These are phyloP conservation scores for Drosophila eugracilis DNA, from an alignment of 1,140 invertebrate genomes.

Conservation along the genomic window DNA sequence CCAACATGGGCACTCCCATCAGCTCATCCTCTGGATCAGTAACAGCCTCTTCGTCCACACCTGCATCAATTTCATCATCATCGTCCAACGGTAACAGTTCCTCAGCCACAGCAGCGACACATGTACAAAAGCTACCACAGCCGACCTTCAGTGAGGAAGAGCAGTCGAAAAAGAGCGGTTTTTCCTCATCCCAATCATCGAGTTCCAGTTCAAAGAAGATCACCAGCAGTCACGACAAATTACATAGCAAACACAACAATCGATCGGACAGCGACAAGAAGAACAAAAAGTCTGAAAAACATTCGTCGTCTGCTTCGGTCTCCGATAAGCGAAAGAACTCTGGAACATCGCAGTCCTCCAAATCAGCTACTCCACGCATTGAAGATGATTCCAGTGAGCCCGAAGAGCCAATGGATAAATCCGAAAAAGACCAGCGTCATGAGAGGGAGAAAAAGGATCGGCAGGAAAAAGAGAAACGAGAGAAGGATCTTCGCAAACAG, in stretches of 20 bases:
- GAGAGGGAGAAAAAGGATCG: slow-evolving; percentile 51
- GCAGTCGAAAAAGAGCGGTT: slow-evolving; percentile 27
- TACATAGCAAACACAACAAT: slow-evolving; percentile 75
- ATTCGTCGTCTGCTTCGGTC: slow-evolving; percentile 32
- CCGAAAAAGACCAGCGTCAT: slow-evolving; percentile 56
- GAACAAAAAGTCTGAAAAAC: slow-evolving; percentile 67
- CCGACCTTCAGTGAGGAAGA: slow-evolving; percentile 58
- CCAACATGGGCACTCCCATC: slow-evolving; percentile 72
- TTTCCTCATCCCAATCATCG: slow-evolving; percentile 24
- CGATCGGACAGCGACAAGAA: slow-evolving; percentile 62
- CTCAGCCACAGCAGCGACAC: slow-evolving; percentile 63
- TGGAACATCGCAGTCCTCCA: slow-evolving; percentile 59
- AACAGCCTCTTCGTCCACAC: neutral
- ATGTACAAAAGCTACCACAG: slow-evolving; percentile 67
- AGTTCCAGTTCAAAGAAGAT: slow-evolving; percentile 41
- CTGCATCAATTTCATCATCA: slow-evolving; percentile 24
- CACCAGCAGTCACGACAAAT: slow-evolving; percentile 34
- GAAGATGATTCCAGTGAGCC: slow-evolving; percentile 70
- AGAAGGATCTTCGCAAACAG: slow-evolving; percentile 67
- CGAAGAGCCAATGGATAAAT: slow-evolving; percentile 58
- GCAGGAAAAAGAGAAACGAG: slow-evolving; percentile 65
- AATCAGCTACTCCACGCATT: slow-evolving; percentile 65
- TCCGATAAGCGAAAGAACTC: slow-evolving; percentile 76
- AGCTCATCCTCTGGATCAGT: slow-evolving; percentile 16
- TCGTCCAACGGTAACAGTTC: slow-evolving; percentile 81